phyloP scores from a whole-genome alignment of 2,888 invertebrate genomes.

The Brachyptera risi region DNA sequence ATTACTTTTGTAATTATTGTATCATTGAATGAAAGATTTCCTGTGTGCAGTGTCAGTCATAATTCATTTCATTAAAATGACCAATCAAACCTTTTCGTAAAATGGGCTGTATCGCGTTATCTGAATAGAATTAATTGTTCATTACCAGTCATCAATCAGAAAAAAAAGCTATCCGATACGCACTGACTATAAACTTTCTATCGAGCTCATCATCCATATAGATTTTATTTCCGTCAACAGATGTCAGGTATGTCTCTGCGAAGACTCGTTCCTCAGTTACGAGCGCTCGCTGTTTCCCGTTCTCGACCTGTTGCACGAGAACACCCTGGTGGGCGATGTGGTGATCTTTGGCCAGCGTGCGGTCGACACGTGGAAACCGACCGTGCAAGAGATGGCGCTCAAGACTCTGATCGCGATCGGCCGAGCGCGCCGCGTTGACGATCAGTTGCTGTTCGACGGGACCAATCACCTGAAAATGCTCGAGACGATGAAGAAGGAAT shows the following conservation, averaged over 20 bases:
- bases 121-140: no score
- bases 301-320: slow-evolving; percentile 42
- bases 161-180: no score
- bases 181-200: no score
- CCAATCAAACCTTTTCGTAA: no score
- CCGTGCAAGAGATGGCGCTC: background rate
- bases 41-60: no score
- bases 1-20: no score
- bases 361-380: slow-evolving; percentile 41
- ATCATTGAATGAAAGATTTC: no score
- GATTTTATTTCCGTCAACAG: no score
- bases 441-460: background rate
- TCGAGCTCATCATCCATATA: no score
- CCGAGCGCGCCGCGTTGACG: background rate
- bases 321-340: slow-evolving; percentile 44
- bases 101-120: no score
- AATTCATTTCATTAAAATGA: no score
- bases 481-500: slow-evolving; percentile 61
- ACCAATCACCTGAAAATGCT: slow-evolving; percentile 39
- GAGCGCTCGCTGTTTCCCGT: slow-evolving; percentile 56
- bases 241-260: slow-evolving; percentile 48
- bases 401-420: slow-evolving; percentile 3
- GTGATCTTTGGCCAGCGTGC: slow-evolving; percentile 47
- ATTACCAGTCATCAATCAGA: no score
- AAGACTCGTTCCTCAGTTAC: slow-evolving; percentile 47